Base-by-base conservation (phyloP, 2,113 vertebrate species). In the Neomonachus schauinslandi region DNA sequence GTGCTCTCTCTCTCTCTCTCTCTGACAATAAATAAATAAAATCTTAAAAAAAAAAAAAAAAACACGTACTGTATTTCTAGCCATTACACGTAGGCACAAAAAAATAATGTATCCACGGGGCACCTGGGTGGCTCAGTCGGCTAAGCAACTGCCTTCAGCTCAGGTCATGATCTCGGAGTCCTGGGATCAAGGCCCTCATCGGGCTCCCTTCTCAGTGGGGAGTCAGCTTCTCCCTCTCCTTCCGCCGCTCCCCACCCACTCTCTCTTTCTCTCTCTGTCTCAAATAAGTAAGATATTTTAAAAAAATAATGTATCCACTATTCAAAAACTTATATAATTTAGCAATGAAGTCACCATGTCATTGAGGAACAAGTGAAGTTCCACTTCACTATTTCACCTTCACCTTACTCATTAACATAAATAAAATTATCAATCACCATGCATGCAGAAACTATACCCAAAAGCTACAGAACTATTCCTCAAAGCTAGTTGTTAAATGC, bases 391-490 rank as follows among this genome's bases (percentile, higher is more conserved):
- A 53, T 36, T 82, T 81, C 39, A 72, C 22, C 89, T 93, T 89
- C 14, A 87, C 12, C n/a, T 63, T 85, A 63, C 14, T 86, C 59
- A 74, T 94, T 77, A 86, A 83, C 21, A 87, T 42, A 95, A 95
- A 85, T 65, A 76, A 81, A 95, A 95, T 65, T 90, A 15, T 53
- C 77, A 59, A 46, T 14, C 42, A 53, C 22, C 21, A 3, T 24
- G n/a, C 13, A 39, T 39, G 6, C 14, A 89, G n/a, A n/a, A 90
- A 90, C 28, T 61, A 28, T 1, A 81, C 9, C 51, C 46, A 82
- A 42, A 84, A 19, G 16, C 67, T 19, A 69, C n/a, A 69, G 18
- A 69, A 69, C 33, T 69, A 36, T 36, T 36, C 33, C 67, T 21
- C 14, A 67, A 67, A 67, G 63, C 31, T 67, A 67, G 21, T 22